Evolutionary conservation across 2,113 vertebrate genomes (phyloP).

Genomic region (Cyprinodon variegatus): DNA sequence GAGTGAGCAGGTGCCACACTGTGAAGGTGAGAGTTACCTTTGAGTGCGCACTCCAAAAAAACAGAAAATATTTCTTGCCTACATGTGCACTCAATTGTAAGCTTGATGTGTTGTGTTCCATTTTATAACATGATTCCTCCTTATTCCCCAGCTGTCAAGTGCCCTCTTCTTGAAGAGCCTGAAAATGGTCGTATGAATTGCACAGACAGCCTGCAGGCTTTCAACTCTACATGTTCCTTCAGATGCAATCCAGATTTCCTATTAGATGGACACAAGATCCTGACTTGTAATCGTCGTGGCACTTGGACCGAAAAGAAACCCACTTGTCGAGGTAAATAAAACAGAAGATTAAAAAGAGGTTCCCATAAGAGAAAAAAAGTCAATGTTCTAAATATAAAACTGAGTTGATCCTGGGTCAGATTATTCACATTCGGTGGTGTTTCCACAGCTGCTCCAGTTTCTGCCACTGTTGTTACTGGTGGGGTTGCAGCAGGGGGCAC

Average conservation of each 20-base stretch:
- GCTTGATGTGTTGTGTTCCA: not conserved
- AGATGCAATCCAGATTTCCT: constrained; percentile 59
- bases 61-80: no score
- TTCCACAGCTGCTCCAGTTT: constrained; percentile 44
- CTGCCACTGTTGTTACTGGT: not conserved
- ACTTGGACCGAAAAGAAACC: constrained; percentile 71
- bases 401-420: not conserved
- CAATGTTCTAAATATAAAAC: not conserved
- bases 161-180: constrained; percentile 51
- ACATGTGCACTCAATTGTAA: not conserved
- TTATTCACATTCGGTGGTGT: constrained; percentile 3
- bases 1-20: constrained; percentile 75
- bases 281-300: constrained; percentile 65
- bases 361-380: not conserved
- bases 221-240: constrained; percentile 68
- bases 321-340: constrained; percentile 68
- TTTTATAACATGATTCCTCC: not conserved
- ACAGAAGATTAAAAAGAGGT: not conserved
- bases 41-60: no score
- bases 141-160: constrained; percentile 59
- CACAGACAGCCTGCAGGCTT: constrained; percentile 34
- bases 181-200: constrained; percentile 67
- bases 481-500: constrained; percentile 48
- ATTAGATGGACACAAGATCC: constrained; percentile 46
- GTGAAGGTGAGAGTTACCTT: constrained; percentile 74